These are phyloP conservation scores for Harlomillsia oculata DNA, from an alignment of 1,140 invertebrate genomes.

Conservation along the genomic window DNA sequence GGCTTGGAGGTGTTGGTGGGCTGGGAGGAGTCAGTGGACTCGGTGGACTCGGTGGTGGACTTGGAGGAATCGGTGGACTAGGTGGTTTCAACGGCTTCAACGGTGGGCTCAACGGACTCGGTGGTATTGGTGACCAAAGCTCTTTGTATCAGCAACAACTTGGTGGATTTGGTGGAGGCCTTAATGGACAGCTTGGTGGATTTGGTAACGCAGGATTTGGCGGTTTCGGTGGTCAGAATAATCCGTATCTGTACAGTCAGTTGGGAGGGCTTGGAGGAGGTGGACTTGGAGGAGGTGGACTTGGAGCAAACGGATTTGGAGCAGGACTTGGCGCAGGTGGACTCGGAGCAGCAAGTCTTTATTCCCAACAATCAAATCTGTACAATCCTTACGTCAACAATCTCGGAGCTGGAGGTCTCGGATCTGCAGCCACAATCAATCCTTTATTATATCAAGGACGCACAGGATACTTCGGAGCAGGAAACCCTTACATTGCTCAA, in stretches of 20 bases:
- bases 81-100: constrained; percentile 6
- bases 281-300: neutral
- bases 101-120: too few relatives aligned
- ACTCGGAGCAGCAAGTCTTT: neutral
- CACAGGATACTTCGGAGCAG: constrained; percentile 13
- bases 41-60: constrained; percentile 1
- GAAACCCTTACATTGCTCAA: constrained; percentile 17
- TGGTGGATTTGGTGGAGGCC: neutral
- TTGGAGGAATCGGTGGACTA: constrained; percentile 12
- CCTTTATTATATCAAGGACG: constrained; percentile 17
- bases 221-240: neutral
- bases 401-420: constrained; percentile 5
- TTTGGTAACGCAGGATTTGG: too few relatives aligned
- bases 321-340: neutral
- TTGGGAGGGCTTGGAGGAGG: neutral
- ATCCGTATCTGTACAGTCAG: constrained; percentile 7
- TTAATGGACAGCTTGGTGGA: neutral
- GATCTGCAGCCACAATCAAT: constrained; percentile 13
- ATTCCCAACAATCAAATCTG: constrained; percentile 1
- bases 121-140: too few relatives aligned
- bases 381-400: constrained; percentile 19
- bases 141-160: too few relatives aligned
- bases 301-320: neutral
- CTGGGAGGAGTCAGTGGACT: neutral
- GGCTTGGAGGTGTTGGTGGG: constrained; percentile 4